Conservation (phyloP, 2,113 vertebrate genomes). For the human (Homo sapiens) region GRCh38 chr2:59630501-59631000, state of each 20-base stretch:
- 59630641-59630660: neutral
- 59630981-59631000: constrained; percentile 94
- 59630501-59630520: neutral
- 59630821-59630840: constrained; percentile 62
- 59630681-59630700: neutral
- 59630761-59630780: constrained; percentile 28
- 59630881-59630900: constrained; percentile 86
- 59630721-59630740: neutral
- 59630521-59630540: neutral
- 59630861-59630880: constrained; percentile 86
- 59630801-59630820: constrained; percentile 73
- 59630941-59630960: constrained; percentile 93
- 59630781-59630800: constrained; percentile 2
- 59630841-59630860: constrained; percentile 61
- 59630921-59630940: constrained; percentile 89
- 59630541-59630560: neutral
- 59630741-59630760: neutral
- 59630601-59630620: neutral
- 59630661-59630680: neutral
- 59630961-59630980: constrained; percentile 97
- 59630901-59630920: constrained; percentile 91
- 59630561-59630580: neutral
- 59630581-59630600: neutral
- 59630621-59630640: neutral
- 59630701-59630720: neutral